phyloP scores from a whole-genome alignment of 1,140 invertebrate species.

The Glomeris maerens region DNA sequence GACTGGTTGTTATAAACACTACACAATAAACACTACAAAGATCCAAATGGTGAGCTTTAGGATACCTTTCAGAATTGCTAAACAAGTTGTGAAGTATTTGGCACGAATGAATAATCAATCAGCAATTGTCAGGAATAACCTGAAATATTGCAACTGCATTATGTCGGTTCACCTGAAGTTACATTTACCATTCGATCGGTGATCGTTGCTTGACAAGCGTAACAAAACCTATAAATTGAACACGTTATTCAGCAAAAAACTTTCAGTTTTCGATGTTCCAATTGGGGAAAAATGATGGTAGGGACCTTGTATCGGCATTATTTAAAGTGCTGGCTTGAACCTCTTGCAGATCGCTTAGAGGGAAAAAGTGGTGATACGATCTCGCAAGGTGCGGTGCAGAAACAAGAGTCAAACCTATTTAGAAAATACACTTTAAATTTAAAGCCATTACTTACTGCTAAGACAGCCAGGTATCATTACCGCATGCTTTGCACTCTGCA shows the following conservation, averaged over 20 bases:
- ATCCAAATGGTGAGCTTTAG: not conserved
- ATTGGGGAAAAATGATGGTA: constrained; percentile 42
- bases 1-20: constrained; percentile 5
- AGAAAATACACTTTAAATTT: constrained; percentile 3
- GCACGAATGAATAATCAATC: too few species aligned
- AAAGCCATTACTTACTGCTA: too few species aligned
- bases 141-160: too few species aligned
- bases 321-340: not conserved
- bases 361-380: constrained; percentile 94
- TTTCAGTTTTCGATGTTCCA: not conserved
- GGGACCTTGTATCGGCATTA: constrained; percentile 24
- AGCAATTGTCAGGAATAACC: too few species aligned
- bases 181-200: constrained; percentile 54
- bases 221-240: constrained; percentile 12
- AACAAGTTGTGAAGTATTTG: too few species aligned
- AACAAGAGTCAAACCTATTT: constrained; percentile 68
- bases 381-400: constrained; percentile 92
- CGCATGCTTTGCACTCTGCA: constrained; percentile 88
- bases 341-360: constrained; percentile 71
- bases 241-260: not conserved
- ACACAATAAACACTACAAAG: not conserved
- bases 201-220: constrained; percentile 30
- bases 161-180: constrained; percentile 24
- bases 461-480: constrained; percentile 23
- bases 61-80: too few species aligned